phyloP scores from a whole-genome alignment of 2,797 vertebrate species.

The Margarornis squamiger region DNA sequence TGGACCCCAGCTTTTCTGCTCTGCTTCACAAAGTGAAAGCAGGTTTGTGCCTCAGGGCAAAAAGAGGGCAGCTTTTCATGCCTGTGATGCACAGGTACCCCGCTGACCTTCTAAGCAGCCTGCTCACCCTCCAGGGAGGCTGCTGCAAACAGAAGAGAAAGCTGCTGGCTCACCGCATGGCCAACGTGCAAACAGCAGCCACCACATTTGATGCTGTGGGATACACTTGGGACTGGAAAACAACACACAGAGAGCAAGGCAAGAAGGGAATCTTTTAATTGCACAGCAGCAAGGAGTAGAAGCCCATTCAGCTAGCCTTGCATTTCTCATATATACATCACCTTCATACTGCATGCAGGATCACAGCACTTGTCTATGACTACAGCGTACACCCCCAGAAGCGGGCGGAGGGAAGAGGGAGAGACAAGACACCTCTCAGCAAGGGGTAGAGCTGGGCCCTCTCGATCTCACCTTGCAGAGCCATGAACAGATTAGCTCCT shows the following conservation, averaged over 20 bases:
- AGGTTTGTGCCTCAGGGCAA: conserved; percentile 14
- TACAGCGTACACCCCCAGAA: not conserved
- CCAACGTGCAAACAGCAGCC: not conserved
- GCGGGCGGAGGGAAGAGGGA: not conserved
- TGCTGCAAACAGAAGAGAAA: not conserved
- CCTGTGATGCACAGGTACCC: not conserved
- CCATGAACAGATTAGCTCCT: not conserved
- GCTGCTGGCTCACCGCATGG: not conserved
- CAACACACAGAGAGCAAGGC: not conserved
- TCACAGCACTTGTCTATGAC: not conserved
- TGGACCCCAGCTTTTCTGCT: conserved; percentile 4
- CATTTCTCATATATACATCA: not conserved
- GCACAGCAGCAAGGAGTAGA: not conserved
- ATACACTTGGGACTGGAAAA: not conserved
- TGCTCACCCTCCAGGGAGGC: not conserved
- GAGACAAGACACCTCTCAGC: not conserved
- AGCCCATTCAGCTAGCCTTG: not conserved
- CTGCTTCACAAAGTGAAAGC: conserved; percentile 16
- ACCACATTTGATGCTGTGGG: not conserved
- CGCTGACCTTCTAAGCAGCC: not conserved
- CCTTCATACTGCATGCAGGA: not conserved
- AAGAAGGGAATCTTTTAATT: not conserved
- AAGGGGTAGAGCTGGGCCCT: not conserved
- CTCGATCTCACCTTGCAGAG: not conserved
- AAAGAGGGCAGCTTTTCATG: not conserved